A percentile compares a stretch with the other conserved stretches of the same genome.
Conservation (phyloP, 2,113 vertebrate species). For the Esox niger region DNA sequence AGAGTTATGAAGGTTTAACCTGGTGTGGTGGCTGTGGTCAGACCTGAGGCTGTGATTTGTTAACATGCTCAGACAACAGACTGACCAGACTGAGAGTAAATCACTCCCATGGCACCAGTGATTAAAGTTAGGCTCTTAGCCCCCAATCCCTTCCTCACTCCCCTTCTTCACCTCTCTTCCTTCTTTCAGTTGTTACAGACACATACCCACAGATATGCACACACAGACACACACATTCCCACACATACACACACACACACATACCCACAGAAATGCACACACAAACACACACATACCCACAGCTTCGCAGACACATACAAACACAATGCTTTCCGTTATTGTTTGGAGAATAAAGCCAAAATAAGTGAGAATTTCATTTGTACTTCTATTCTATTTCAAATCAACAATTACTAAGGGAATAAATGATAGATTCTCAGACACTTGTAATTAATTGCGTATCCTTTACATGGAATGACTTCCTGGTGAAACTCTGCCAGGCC, state of each 20-base stretch:
- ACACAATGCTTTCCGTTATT: no score
- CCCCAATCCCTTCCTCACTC: not conserved
- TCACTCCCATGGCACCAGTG: conserved; percentile 66
- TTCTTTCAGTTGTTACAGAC: not conserved
- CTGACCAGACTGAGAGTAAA: conserved; percentile 61
- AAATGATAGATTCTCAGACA: no score
- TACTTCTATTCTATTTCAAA: no score
- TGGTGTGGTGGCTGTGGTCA: conserved; percentile 31
- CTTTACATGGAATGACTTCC: no score
- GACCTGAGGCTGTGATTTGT: conserved; percentile 67
- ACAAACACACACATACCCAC: conserved; percentile 49
- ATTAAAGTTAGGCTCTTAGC: conserved; percentile 44
- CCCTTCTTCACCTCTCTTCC: not conserved
- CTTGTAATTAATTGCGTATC: no score
- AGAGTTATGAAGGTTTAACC: conserved; percentile 46
- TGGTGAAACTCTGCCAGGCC: no score
- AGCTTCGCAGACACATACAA: not conserved
- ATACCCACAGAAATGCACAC: not conserved
- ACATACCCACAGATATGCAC: conserved; percentile 15
- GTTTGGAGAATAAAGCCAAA: no score
- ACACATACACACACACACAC: conserved; percentile 40
- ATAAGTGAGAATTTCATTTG: no score
- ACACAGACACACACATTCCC: conserved; percentile 17
- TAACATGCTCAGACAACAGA: conserved; percentile 64
- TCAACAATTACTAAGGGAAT: no score